Conservation (phyloP, 2,113 vertebrate species). For the Mus pahari region DNA sequence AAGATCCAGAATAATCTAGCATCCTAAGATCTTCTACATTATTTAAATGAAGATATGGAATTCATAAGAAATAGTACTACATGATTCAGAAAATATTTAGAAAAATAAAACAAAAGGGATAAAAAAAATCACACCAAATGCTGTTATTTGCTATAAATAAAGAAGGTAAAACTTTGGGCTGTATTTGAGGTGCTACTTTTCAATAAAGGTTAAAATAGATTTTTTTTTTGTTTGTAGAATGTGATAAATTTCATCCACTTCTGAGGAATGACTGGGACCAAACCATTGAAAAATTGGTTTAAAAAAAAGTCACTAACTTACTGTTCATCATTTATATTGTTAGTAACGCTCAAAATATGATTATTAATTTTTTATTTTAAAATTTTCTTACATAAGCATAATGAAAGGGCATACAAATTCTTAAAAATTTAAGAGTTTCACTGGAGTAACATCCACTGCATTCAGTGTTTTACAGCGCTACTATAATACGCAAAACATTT, state of each 20-base stretch:
- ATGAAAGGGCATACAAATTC: background rate
- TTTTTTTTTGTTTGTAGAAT: background rate
- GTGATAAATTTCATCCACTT: background rate
- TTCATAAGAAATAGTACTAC: background rate
- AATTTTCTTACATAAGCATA: background rate
- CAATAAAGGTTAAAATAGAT: background rate
- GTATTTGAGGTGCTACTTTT: fast-evolving
- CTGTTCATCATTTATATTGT: background rate
- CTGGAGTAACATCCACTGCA: background rate
- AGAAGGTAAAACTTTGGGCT: background rate
- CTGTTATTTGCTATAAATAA: background rate
- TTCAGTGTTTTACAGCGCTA: background rate
- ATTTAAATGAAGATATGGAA: background rate
- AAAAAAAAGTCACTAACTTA: background rate
- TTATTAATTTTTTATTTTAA: background rate
- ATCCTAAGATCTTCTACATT: background rate
- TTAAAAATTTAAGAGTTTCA: background rate
- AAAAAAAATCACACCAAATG: background rate
- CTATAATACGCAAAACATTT: background rate
- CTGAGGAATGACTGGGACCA: background rate
- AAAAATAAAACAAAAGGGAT: background rate
- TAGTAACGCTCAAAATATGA: background rate
- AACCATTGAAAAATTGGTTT: background rate
- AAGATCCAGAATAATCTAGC: background rate
- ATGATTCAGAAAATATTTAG: fast-evolving